Evolutionary conservation across 2,113 vertebrate species (phyloP), one percentile per base, ranked within the genome.

Genomic region (Tetraodon nigroviridis): DNA sequence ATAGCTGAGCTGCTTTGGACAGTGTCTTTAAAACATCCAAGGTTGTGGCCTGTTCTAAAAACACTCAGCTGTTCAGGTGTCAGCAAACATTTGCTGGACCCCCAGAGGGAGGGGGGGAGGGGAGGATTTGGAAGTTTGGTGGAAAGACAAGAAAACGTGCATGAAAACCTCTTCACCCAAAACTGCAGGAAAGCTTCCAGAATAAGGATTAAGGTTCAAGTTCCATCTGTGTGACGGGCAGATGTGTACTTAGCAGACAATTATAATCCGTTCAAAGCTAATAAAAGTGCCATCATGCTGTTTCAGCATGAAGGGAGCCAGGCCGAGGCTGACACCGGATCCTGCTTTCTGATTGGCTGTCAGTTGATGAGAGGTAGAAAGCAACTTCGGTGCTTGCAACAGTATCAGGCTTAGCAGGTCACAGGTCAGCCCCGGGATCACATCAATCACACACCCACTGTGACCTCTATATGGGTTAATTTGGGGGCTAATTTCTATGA

Each of bases 251-350:
- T 81, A 89, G 86, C 80, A 88, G 86, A 91, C 77, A 90, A 86
- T 88, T 87, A 82, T 82, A 86, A 88, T 82, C 83, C 75, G 42
- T 83, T 85, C 69, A 87, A 87, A 85, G 81, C 86, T 83, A 78
- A 89, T 80, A 83, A 80, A 88, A 88, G 80, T 81, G 62, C 73
- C 72, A 87, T 71, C 78, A 51, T 78, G 81, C 67, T 78, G 81
- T 69, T 84, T 75, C 61, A 75, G 71, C 61, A 57, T 5, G 55
- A 76, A 75, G 78, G 72, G 63, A 78, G 57, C 41, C 62, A 67
- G 62, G 45, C 55, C 47, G 62, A 46, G 54, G 58, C 57, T 61
- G 57, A 64, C 51, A 72, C 46, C 5, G 64, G 47, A 53, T 69
- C 46, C 19, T 45, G 62, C 29, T 7, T 64, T 73, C 54, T 66